Base-by-base conservation (phyloP, 2,113 vertebrate genomes). In the Micromys minutus region DNA sequence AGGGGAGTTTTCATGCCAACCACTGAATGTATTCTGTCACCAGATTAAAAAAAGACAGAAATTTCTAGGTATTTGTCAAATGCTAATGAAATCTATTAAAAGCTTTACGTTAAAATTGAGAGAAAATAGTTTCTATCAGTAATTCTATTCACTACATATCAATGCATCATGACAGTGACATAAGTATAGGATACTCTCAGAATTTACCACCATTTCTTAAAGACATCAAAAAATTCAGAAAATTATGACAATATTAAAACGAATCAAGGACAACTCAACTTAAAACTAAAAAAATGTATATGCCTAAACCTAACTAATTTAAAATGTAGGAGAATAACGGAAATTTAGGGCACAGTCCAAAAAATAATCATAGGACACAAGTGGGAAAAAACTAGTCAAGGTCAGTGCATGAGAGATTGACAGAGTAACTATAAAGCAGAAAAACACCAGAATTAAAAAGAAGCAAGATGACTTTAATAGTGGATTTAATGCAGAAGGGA, bases 401-500 rank as follows among this genome's bases (percentile, higher is more conserved):
- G 21, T 71, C 36, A 71, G 69, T 71, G 5, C 17, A 39, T 15
- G 17, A 71, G 17, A 17, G 6, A 2, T 39, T 36, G 16, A 39
- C 7, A 45, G 22, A 39, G 15, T 72, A 8, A 21, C 24, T 26
- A 55, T 21, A 75, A 42, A 45, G 36, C n/a, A 71, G 36, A 5
- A 17, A 71, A n/a, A 16, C 36, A 17, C 36, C 36, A n/a, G 3
- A 16, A 67, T 31, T 16, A n/a, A n/a, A 39, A n/a, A n/a, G n/a
- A n/a, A n/a, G n/a, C n/a, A n/a, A n/a, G n/a, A n/a, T n/a, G n/a
- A n/a, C n/a, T n/a, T n/a, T n/a, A n/a, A n/a, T n/a, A n/a, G n/a
- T n/a, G 99, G 99, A 24, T 99, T 99, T 98, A 99, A 99, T 97
- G 98, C 99, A 89, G 99, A 99, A 98, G 99, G 99, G 93, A 99